These are phyloP conservation scores for Gymnoscopelus microlampas DNA, from an alignment of 2,797 vertebrate genomes.

Conservation along the genomic window DNA sequence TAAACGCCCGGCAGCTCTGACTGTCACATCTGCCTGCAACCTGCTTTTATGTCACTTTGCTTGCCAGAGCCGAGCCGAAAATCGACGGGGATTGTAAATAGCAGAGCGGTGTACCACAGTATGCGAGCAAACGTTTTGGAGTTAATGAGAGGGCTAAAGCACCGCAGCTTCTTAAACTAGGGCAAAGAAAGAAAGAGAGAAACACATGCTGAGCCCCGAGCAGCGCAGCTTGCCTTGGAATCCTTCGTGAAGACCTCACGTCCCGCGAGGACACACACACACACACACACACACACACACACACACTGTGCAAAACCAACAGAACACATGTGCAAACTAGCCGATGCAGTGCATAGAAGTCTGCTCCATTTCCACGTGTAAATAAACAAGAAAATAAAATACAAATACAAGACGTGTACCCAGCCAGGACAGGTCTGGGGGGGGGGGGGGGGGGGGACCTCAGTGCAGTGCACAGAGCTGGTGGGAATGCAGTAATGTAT, in stretches of 20 bases:
- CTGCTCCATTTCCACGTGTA: too few species aligned
- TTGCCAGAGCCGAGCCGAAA: slow-evolving; percentile 61
- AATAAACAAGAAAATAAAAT: too few species aligned
- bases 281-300: slow-evolving; percentile 44
- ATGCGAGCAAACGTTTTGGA: slow-evolving; percentile 57
- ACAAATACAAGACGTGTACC: too few species aligned
- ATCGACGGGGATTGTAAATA: slow-evolving; percentile 74
- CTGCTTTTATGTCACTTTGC: slow-evolving; percentile 69
- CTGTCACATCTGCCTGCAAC: slow-evolving; percentile 68
- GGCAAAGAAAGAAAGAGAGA: slow-evolving; percentile 37
- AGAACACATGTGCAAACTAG: slow-evolving; percentile 34
- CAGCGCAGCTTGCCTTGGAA: slow-evolving; percentile 45
- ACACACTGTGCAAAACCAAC: slow-evolving; percentile 48
- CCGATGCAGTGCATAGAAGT: slow-evolving; percentile 7
- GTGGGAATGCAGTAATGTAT: neutral
- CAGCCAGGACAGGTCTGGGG: too few species aligned
- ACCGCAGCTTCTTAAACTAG: slow-evolving; percentile 63
- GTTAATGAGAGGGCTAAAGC: slow-evolving; percentile 72
- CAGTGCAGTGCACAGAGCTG: too few species aligned
- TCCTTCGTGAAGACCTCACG: slow-evolving; percentile 57
- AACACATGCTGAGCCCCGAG: slow-evolving; percentile 37
- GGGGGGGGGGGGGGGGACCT: too few species aligned
- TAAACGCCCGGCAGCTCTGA: slow-evolving; percentile 60
- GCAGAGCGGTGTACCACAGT: slow-evolving; percentile 70
- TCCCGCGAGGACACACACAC: slow-evolving; percentile 52